A percentile compares a stretch with the other conserved stretches of the same genome.
These are phyloP conservation scores for Setipinna tenuifilis DNA, from an alignment of 2,797 vertebrate genomes.

Conservation along the genomic window DNA sequence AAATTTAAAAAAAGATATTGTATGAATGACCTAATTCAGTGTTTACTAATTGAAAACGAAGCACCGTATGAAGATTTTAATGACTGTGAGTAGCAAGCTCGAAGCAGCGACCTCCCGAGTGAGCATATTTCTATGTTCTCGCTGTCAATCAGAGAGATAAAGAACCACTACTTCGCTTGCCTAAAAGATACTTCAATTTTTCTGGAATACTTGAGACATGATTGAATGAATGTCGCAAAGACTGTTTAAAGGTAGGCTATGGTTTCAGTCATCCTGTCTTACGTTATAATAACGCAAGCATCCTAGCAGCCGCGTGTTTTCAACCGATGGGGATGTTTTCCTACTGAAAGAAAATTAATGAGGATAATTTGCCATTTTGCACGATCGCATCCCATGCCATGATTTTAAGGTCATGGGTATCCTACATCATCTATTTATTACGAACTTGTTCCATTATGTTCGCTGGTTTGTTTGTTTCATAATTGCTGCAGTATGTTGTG, in stretches of 20 bases:
- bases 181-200: background rate
- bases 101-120: conserved; percentile 4
- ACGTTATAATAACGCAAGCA: background rate
- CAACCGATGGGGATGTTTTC: background rate
- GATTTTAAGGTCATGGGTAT: background rate
- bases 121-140: background rate
- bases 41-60: background rate
- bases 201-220: conserved; percentile 3
- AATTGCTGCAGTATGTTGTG: background rate
- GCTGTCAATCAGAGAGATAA: conserved; percentile 21
- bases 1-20: background rate
- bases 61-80: background rate
- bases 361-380: background rate
- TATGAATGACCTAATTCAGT: background rate
- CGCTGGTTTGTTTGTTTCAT: background rate
- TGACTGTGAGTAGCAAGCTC: background rate
- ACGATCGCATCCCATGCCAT: background rate
- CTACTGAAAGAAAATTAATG: background rate
- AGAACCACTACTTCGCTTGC: conserved; percentile 14
- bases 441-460: background rate
- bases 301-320: background rate
- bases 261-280: background rate
- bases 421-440: background rate
- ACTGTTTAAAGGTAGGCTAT: conserved; percentile 4
- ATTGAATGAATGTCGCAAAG: background rate